Base-by-base conservation (phyloP, 2,797 vertebrate species). In the Neoniphon sammara region DNA sequence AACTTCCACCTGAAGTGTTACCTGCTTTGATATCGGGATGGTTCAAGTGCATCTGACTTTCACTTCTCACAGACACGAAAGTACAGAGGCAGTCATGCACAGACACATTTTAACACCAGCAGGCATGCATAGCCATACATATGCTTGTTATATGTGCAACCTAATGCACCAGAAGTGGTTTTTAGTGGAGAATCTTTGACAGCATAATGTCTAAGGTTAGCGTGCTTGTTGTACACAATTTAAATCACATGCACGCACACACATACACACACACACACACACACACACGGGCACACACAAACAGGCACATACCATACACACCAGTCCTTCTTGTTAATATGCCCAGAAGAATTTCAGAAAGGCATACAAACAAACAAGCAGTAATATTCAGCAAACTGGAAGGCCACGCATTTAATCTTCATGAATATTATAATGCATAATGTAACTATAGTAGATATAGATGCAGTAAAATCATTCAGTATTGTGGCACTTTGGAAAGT, bases 1-100 rank as follows among this genome's bases (percentile, higher is more conserved):
- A 81, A 87, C 89, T 82, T 90, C 75, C 73, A 85, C 84, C 82
- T 88, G 72, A 87, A 89, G 85, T 65, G 88, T 88, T 88, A 86
- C 80, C 87, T 88, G 78, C 89, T 93, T 88, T 90, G 83, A 89
- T 89, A 89, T 81, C 66, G 30, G 75, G 73, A 82, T 58, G 76
- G 50, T 74, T 87, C 59, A 66, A 55, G 64, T 81, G 71, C 73
- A 66, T 78, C 64, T 77, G 62, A 67, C 63, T 79, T 73, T 71
- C 65, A 34, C 70, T 47, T 50, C 67, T 30, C 39, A 21, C 25
- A 64, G 36, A 63, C 55, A 47, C 25, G 36, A 27, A 71, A 44
- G 78, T 47, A 79, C 8, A 15, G 9, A 59, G 15, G 46, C 50
- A 7, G 23, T 61, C 53, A 23, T 66, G 36, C 58, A 31, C 60